Conservation (phyloP, 1,140 invertebrate genomes). For the Acromyrmex echinatior region DNA sequence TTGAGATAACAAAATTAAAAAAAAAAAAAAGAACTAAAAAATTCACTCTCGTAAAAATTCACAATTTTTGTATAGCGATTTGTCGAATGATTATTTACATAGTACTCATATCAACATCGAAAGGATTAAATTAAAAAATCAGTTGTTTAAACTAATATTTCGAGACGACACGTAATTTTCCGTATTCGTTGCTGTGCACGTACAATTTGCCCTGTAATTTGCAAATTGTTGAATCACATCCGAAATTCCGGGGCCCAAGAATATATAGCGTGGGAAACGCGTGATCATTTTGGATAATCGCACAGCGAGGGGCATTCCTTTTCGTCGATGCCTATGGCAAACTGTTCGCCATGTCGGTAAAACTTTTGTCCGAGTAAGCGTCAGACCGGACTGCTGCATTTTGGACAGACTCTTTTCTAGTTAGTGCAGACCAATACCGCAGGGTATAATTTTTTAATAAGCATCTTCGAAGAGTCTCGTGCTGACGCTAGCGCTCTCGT, state of each 20-base stretch:
- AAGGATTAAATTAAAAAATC: not conserved
- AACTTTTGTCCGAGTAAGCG: conserved; percentile 50
- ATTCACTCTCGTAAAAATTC: not conserved
- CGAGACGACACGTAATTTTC: not conserved
- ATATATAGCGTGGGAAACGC: conserved; percentile 49
- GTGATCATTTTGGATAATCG: conserved; percentile 47
- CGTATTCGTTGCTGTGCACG: not conserved
- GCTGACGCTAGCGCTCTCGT: conserved; percentile 33
- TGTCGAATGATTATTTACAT: not conserved
- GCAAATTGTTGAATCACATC: conserved; percentile 28
- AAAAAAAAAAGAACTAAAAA: not conserved
- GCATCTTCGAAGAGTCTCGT: conserved; percentile 33
- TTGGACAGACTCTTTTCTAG: conserved; percentile 34
- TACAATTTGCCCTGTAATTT: conserved; percentile 17
- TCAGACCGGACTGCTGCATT: not conserved
- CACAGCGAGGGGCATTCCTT: conserved; percentile 18
- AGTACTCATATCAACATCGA: no score
- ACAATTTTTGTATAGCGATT: not conserved
- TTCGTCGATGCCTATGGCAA: conserved; percentile 1
- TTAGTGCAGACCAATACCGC: conserved; percentile 16
- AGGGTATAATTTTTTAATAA: conserved; percentile 62
- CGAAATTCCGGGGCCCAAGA: conserved; percentile 53
- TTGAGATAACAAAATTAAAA: not conserved
- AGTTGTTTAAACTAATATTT: not conserved
- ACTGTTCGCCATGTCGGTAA: conserved; percentile 25